Conservation (phyloP, 2,113 vertebrate genomes). For the Pelecanus crispus region DNA sequence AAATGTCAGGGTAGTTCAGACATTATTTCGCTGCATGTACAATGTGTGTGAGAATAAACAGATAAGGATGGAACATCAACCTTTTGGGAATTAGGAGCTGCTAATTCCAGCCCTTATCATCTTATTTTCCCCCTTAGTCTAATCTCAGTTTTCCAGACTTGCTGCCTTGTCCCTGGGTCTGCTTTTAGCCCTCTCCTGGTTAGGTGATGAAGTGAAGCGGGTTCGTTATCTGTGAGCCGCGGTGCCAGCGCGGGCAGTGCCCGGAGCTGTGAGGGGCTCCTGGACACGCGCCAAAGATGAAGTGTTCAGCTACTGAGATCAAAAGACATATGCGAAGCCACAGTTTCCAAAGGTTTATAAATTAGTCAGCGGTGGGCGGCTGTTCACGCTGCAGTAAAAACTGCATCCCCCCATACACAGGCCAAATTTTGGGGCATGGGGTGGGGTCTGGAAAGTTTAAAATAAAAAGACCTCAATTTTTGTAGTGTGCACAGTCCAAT, state of each 20-base stretch:
- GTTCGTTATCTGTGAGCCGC: background rate
- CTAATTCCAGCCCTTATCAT: slow-evolving; percentile 27
- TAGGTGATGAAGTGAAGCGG: background rate
- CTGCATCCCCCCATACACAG: background rate
- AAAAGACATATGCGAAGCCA: background rate
- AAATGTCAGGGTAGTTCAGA: background rate
- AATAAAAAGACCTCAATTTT: background rate
- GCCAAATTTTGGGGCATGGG: background rate
- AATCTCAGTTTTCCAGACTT: background rate
- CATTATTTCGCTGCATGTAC: fast-evolving
- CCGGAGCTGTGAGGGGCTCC: background rate
- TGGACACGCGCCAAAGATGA: background rate
- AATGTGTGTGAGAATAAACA: background rate
- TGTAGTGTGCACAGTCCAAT: background rate
- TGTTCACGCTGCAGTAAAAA: background rate
- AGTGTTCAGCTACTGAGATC: background rate
- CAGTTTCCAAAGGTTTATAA: background rate
- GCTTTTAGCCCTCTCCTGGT: background rate
- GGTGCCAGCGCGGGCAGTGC: background rate
- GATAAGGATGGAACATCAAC: background rate
- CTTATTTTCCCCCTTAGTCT: background rate
- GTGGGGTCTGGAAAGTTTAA: background rate
- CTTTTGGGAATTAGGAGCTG: background rate
- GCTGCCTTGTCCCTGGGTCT: background rate
- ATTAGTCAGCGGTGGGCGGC: background rate